Percentiles rank a stretch among this genome's conserved stretches.
Conservation (phyloP, 64 coral and sea anemone species). For the Montipora foliosa region DNA sequence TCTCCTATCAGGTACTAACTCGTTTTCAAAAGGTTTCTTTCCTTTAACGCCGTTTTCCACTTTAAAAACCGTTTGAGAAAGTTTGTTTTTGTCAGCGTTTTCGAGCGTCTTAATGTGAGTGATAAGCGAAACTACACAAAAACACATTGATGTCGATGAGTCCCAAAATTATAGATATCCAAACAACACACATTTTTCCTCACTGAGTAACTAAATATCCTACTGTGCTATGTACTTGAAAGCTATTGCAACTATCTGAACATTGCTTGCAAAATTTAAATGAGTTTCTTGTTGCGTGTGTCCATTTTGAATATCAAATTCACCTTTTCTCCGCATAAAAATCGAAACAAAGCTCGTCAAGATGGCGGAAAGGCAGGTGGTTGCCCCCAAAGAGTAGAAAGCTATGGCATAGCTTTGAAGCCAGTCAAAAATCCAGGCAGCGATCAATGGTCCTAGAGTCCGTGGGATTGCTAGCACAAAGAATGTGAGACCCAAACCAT, state of each 20-base stretch:
- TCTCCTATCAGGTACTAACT: no score
- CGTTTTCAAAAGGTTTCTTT: no score
- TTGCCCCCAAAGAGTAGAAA: conserved; percentile 60
- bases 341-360: conserved; percentile 48
- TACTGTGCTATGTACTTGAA: not conserved
- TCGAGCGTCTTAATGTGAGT: no score
- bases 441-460: conserved; percentile 65
- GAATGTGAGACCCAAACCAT: conserved; percentile 65
- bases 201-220: not conserved
- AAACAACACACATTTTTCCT: not conserved
- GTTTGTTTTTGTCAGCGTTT: no score
- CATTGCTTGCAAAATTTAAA: no score
- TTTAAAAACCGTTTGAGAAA: no score
- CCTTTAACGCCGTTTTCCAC: no score
- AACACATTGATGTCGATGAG: no score
- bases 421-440: conserved; percentile 74
- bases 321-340: not conserved
- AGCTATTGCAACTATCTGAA: not conserved
- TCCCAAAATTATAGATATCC: no score
- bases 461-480: conserved; percentile 64
- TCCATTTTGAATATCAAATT: not conserved
- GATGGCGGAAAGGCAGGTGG: conserved; percentile 50
- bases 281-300: not conserved
- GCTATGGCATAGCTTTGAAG: conserved; percentile 73
- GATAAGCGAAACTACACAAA: no score